phyloP scores from a whole-genome alignment of 2,888 invertebrate species.

The Girardia tigrina region DNA sequence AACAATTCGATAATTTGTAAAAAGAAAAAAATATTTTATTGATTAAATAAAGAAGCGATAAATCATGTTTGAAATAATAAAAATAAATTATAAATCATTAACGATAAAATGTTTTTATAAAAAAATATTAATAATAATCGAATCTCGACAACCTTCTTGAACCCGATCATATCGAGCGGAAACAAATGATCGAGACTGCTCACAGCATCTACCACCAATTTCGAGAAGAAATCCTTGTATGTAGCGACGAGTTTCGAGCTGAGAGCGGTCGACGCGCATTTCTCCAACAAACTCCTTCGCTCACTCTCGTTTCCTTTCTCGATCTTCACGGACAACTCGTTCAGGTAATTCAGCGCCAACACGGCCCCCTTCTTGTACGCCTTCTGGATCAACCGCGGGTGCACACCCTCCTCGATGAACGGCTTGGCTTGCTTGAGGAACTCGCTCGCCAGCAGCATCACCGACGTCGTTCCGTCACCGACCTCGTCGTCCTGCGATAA shows the following conservation, averaged over 20 bases:
- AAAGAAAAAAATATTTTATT: too few relatives aligned
- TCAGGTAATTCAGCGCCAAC: constrained; percentile 49
- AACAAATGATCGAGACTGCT: constrained; percentile 64
- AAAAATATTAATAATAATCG: too few relatives aligned
- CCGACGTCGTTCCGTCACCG: constrained; percentile 95
- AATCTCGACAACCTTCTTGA: constrained; percentile 98
- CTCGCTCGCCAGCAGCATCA: constrained; percentile 84
- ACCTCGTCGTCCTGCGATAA: constrained; percentile 74
- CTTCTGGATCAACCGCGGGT: constrained; percentile 78
- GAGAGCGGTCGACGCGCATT: constrained; percentile 89
- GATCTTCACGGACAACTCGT: constrained; percentile 39
- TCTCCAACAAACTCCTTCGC: constrained; percentile 52
- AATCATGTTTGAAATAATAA: too few relatives aligned
- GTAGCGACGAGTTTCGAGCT: constrained; percentile 89
- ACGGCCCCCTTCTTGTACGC: constrained; percentile 71
- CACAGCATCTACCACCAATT: constrained; percentile 95
- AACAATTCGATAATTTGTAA: too few relatives aligned
- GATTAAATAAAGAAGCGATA: too few relatives aligned
- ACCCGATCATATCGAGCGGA: constrained; percentile 95
- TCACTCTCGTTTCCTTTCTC: constrained; percentile 46
- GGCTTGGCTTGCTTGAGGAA: constrained; percentile 82
- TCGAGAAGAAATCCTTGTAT: constrained; percentile 84
- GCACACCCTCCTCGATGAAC: constrained; percentile 87
- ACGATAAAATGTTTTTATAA: too few relatives aligned
- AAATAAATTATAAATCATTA: too few relatives aligned